Conservation (phyloP, 2,888 invertebrate genomes). For the Adelphocoris suturalis region DNA sequence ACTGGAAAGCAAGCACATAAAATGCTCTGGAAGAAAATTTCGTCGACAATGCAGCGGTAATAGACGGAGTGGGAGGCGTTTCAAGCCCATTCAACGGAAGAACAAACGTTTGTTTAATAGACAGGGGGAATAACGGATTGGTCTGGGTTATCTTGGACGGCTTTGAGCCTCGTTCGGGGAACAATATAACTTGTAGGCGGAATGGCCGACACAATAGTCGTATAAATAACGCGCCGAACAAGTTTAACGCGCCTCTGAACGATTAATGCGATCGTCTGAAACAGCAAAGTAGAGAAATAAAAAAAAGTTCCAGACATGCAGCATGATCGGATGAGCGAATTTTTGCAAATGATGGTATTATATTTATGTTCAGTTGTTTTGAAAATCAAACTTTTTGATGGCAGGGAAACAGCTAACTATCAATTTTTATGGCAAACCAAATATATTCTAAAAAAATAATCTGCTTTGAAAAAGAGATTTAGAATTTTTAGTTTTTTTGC, state of each 20-base stretch:
- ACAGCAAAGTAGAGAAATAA: not conserved
- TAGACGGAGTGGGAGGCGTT: conserved; percentile 35
- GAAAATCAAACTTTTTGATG: no score
- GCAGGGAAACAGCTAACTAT: no score
- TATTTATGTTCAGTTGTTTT: no score
- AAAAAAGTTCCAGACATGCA: no score
- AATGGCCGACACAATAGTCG: conserved; percentile 29
- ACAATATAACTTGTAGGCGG: conserved; percentile 31
- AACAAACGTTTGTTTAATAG: conserved; percentile 51
- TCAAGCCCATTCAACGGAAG: conserved; percentile 10
- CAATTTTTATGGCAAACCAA: no score
- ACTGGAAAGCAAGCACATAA: not conserved
- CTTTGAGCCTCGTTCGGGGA: not conserved
- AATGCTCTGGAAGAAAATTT: not conserved
- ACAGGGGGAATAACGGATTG: conserved; percentile 17
- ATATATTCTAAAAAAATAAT: no score
- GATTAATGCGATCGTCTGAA: not conserved
- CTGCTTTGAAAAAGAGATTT: no score
- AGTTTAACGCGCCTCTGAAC: not conserved
- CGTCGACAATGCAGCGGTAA: conserved; percentile 28
- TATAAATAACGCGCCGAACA: not conserved
- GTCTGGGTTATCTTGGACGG: conserved; percentile 25
- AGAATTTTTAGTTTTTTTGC: no score
- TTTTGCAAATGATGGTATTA: no score
- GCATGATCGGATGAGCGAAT: no score